Conservation (phyloP, 2,888 invertebrate species). For the Hyles lineata region DNA sequence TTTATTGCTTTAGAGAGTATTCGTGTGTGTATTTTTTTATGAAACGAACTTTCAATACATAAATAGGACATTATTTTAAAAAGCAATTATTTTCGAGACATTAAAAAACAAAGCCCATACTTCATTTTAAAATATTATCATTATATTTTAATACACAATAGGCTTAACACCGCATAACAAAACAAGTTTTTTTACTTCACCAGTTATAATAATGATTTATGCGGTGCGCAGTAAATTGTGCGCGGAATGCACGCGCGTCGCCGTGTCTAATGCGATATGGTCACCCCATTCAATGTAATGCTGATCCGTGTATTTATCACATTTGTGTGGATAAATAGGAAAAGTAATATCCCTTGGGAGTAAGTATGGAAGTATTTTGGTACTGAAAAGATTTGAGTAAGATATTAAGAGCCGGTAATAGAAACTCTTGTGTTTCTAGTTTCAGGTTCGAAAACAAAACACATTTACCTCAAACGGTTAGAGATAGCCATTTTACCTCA, state of each 20-base stretch:
- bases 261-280: constrained; percentile 49
- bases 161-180: constrained; percentile 5
- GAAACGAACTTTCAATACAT: too few relatives aligned
- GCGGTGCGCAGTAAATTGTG: constrained; percentile 25
- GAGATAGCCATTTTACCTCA: too few relatives aligned
- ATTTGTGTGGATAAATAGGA: neutral
- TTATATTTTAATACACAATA: neutral
- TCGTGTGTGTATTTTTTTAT: too few relatives aligned
- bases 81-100: too few relatives aligned
- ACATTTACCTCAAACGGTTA: too few relatives aligned
- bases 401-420: too few relatives aligned
- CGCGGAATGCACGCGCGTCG: constrained; percentile 50
- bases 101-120: too few relatives aligned
- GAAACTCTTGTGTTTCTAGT: too few relatives aligned
- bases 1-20: too few relatives aligned
- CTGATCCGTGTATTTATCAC: constrained; percentile 44
- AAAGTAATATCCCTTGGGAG: neutral
- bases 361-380: neutral
- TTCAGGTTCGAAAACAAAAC: too few relatives aligned
- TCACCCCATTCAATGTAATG: constrained; percentile 37
- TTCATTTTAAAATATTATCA: neutral
- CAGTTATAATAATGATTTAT: constrained; percentile 10
- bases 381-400: too few relatives aligned
- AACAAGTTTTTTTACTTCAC: constrained; percentile 5
- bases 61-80: too few relatives aligned